These are phyloP conservation scores for Leptinotarsa texana DNA, from an alignment of 1,140 invertebrate genomes.

Conservation along the genomic window DNA sequence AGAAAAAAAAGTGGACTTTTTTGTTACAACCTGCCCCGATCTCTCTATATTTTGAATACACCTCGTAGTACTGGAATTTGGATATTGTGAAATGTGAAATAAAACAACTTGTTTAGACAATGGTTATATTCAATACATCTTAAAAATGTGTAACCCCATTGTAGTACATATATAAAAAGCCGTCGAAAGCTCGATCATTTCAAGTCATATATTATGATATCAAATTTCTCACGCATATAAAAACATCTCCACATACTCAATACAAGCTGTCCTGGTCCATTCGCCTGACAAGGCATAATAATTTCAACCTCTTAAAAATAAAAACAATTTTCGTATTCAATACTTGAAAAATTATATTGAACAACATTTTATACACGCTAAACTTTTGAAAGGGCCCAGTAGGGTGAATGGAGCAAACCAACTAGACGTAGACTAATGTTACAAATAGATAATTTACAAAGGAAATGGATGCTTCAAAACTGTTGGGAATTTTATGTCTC, in stretches of 20 bases:
- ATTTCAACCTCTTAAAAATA: slow-evolving; percentile 15
- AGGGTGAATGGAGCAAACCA: neutral
- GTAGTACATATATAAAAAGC: slow-evolving; percentile 57
- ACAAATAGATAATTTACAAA: slow-evolving; percentile 53
- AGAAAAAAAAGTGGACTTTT: no score
- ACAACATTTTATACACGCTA: slow-evolving; percentile 38
- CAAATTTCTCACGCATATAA: slow-evolving; percentile 53
- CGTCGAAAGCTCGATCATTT: slow-evolving; percentile 56
- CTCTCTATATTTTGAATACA: no score
- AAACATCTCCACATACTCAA: slow-evolving; percentile 51
- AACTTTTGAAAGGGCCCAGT: slow-evolving; percentile 17
- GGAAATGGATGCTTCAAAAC: neutral
- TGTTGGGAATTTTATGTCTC: neutral
- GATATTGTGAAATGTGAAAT: neutral
- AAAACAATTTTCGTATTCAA: slow-evolving; percentile 22
- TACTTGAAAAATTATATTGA: slow-evolving; percentile 24
- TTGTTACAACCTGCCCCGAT: no score
- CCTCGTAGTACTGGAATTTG: no score
- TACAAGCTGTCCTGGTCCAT: slow-evolving; percentile 17
- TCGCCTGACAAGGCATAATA: neutral
- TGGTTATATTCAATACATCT: slow-evolving; percentile 55
- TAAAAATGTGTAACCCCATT: slow-evolving; percentile 55
- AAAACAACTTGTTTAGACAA: slow-evolving; percentile 44
- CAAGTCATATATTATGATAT: slow-evolving; percentile 54
- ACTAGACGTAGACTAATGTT: slow-evolving; percentile 44